These are phyloP conservation scores for Halictus quadricinctus DNA, from an alignment of 2,888 invertebrate species.

Conservation along the genomic window DNA sequence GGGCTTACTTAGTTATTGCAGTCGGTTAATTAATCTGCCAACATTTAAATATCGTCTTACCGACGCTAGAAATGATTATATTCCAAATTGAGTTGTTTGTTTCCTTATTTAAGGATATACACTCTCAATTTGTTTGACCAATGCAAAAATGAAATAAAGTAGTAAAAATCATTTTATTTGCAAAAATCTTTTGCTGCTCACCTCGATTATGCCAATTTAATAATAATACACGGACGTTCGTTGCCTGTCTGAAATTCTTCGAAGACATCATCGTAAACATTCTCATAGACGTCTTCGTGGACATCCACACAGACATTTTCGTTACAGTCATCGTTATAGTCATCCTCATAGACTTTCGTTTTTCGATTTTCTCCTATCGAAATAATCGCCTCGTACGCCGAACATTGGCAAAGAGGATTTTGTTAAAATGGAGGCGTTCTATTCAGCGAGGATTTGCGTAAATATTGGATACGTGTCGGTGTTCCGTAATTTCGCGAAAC, in stretches of 20 bases:
- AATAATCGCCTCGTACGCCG: background rate
- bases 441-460: background rate
- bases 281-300: too few species aligned
- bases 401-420: background rate
- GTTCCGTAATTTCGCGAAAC: constrained; percentile 6
- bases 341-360: background rate
- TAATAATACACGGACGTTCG: background rate
- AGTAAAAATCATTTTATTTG: background rate
- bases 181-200: background rate
- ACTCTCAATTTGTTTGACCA: too few species aligned
- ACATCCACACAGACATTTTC: too few species aligned
- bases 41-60: too few species aligned
- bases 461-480: constrained; percentile 7
- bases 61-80: too few species aligned
- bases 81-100: too few species aligned
- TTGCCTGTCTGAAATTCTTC: background rate
- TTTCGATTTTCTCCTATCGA: background rate
- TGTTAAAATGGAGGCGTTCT: background rate
- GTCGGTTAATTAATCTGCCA: too few species aligned
- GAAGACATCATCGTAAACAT: background rate
- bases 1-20: too few species aligned
- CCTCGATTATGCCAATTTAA: background rate
- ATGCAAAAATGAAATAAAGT: too few species aligned
- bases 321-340: too few species aligned
- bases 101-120: too few species aligned